Base-by-base conservation (phyloP, 1,140 invertebrate species). In the Apis florea region DNA sequence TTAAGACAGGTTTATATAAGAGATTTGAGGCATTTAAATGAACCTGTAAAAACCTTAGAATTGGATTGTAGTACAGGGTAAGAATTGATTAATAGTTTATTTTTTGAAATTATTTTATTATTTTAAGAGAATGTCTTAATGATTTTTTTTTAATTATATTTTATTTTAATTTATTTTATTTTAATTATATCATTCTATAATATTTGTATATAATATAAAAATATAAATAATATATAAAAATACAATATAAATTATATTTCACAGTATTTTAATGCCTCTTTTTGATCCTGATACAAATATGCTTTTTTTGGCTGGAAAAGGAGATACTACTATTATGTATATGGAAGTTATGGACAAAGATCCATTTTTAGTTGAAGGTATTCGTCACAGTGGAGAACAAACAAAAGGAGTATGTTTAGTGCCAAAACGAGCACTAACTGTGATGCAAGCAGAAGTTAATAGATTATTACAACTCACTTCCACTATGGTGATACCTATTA, bases 381-480 rank as follows among this genome's bases (percentile, higher is more conserved):
- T 97, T 79, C 94, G 96, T 83, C 96, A 97, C 93, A 93, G 95
- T 90, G 97, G 97, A 49, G 97, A 98, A 86, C 98, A 98, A 92
- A 98, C 97, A 0, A 98, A 98, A 93, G 98, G 98, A 19, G 97
- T 97, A 24, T 98, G 97, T 90, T 90, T 99, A 63, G 96, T 99
- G 56, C 98, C 98, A 12, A 99, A 99, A 93, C 94, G 97, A 87
- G 97, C 97, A 2, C 93, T 99, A 15, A 96, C 97, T 90, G 97
- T 99, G 4, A 99, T 99, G 98, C 96, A 98, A 87, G 98, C 97
- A 2, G 98, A 99, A 94, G 98, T 99, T 4, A 98, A 99, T 93
- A 94, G 98, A 88, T 94, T 99, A 21, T 93, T 99, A 12, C 96
- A 99, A 85, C 94, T 99, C 31, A 97, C 97, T 3, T 96, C 97